Conservation (phyloP, 1,140 invertebrate genomes). For the Venturia canescens region DNA sequence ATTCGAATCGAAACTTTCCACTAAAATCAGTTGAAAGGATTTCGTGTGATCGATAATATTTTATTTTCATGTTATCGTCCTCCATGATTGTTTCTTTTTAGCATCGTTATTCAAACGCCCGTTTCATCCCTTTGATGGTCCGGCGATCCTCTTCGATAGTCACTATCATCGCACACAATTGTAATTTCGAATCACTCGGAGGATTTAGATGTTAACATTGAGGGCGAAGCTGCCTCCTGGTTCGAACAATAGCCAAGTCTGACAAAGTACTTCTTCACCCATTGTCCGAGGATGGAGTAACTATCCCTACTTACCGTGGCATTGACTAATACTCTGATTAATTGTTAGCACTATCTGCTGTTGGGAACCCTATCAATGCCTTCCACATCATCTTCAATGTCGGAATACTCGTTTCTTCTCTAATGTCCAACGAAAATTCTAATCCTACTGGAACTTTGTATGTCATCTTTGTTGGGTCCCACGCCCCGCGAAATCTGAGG, state of each 20-base stretch:
- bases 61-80: no score
- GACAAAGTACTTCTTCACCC: slow-evolving; percentile 32
- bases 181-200: not conserved
- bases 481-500: no score
- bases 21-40: no score
- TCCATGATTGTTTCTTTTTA: no score
- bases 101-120: not conserved
- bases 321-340: not conserved
- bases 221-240: not conserved
- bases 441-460: slow-evolving; percentile 23
- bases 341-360: not conserved
- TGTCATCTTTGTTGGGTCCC: not conserved
- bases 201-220: not conserved
- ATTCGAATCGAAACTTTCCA: no score
- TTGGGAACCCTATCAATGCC: not conserved
- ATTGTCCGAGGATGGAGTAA: slow-evolving; percentile 22
- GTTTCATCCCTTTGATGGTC: not conserved
- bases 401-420: slow-evolving; percentile 17
- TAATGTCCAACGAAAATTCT: slow-evolving; percentile 25
- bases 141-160: not conserved
- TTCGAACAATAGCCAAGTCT: slow-evolving; percentile 10
- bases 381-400: slow-evolving; percentile 4
- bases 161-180: no score
- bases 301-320: slow-evolving; percentile 15
- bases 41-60: no score